Evolutionary conservation across 2,888 invertebrate species (phyloP).

Genomic region (Thymelicus lineola): DNA sequence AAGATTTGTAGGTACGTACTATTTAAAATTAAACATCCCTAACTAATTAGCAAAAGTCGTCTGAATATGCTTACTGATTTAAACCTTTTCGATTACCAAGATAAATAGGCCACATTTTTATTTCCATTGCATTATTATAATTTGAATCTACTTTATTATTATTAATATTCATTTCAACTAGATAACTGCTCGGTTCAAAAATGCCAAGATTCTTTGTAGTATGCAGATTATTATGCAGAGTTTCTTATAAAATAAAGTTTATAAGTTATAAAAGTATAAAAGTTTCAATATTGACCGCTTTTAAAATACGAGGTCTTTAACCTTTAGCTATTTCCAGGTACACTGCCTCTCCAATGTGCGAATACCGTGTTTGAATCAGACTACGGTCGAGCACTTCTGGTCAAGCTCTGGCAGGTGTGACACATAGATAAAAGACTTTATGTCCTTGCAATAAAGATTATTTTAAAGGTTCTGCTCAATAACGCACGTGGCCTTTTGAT

Average conservation of each 20-base stretch:
- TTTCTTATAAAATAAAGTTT: background rate
- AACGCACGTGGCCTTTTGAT: slow-evolving; percentile 49
- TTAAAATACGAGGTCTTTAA: slow-evolving; percentile 26
- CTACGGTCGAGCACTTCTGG: slow-evolving; percentile 48
- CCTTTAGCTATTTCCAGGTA: slow-evolving; percentile 33
- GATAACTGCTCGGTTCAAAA: background rate
- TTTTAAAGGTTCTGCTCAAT: slow-evolving; percentile 34
- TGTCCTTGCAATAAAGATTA: slow-evolving; percentile 36
- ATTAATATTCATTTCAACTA: too few species aligned
- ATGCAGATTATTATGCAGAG: background rate
- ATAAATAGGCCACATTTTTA: too few species aligned
- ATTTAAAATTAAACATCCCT: too few species aligned
- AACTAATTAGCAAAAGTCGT: too few species aligned
- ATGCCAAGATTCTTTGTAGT: too few species aligned
- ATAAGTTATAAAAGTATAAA: background rate
- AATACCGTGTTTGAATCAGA: slow-evolving; percentile 40
- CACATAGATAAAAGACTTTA: slow-evolving; percentile 45
- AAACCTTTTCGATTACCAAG: too few species aligned
- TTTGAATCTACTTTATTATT: too few species aligned
- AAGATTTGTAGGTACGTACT: too few species aligned
- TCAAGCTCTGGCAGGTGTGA: slow-evolving; percentile 30
- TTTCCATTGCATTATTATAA: too few species aligned
- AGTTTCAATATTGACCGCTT: background rate
- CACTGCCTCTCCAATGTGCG: slow-evolving; percentile 24
- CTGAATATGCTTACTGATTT: too few species aligned